Evolutionary conservation across 1,140 invertebrate genomes (phyloP), one percentile per base, ranked within the genome.

Genomic region (Drosophila malerkotliana): DNA sequence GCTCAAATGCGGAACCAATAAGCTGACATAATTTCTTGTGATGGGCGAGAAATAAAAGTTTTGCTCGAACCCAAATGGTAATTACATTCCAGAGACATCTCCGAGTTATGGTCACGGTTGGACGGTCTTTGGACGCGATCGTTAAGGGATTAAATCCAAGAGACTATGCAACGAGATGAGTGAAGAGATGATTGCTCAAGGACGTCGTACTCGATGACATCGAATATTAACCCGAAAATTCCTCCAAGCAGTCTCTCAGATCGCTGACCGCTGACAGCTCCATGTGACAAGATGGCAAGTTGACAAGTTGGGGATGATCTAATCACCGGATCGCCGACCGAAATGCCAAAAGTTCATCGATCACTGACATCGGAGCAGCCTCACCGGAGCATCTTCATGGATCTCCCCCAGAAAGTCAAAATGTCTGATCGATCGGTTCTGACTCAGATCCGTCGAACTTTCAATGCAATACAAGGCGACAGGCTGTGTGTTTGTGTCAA

Each of bases 261-360:
- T 15, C 64, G 6, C n/a, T 51, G 15, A 41, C 30, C 44, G 34
- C 12, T 49, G 15, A 28, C 15, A 67, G 41, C 26, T 9, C 8
- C 8, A 18, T 24, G 37, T 28, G 59, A 48, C 60, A 39, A 18
- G 4, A 18, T 44, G 41, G 41, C 49, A 51, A 28, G 61, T 7
- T 37, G 34, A 37, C 34, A 37, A 37, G 34, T 37, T 37, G 39
- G n/a, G 15, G 63, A 39, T 69, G 66, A 69, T 69, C 66, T 69
- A 69, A 69, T 56, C 66, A 26, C 26, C 63, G 32, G 49, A 18
- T 47, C 44, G 64, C 63, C 24, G 24, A 10, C 44, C 52, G 51
- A 69, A 68, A 69, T 69, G 66, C 63, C 66, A 68, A 68, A 69
- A 69, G 62, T 69, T 69, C 66, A 69, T 69, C 62, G 66, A 69